These are phyloP conservation scores for Grammomys dolichurus DNA, from an alignment of 2,113 vertebrate species.

Conservation along the genomic window DNA sequence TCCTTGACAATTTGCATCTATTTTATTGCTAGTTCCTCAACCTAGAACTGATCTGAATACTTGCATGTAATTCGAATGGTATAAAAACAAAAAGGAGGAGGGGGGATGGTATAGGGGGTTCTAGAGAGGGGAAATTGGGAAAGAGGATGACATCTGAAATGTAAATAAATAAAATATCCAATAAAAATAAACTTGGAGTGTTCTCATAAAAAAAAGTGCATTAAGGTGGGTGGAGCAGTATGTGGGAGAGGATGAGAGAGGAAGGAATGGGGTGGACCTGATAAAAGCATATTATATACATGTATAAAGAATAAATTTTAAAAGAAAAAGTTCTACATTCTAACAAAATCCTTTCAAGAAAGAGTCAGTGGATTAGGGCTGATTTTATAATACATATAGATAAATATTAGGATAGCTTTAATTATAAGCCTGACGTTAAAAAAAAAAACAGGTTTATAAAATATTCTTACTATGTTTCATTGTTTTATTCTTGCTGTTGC, in stretches of 20 bases:
- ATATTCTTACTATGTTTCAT: slow-evolving; percentile 6
- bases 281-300: background rate
- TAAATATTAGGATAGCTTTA: background rate
- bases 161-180: too few species aligned
- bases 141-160: too few species aligned
- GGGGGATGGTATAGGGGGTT: too few species aligned
- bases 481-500: slow-evolving; percentile 23
- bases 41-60: too few species aligned
- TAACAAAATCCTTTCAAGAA: slow-evolving; percentile 16
- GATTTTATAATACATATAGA: background rate
- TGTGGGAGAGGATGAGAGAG: background rate
- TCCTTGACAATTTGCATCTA: too few species aligned
- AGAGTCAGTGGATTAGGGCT: background rate
- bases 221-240: background rate
- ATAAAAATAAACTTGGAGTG: too few species aligned
- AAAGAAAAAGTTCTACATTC: background rate
- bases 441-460: background rate
- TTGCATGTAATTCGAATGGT: too few species aligned
- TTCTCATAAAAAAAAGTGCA: background rate
- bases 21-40: too few species aligned
- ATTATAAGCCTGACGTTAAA: background rate
- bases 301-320: background rate
- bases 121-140: too few species aligned
- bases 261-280: background rate
- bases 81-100: too few species aligned